These are phyloP conservation scores for Suncus etruscus DNA, from an alignment of 2,113 vertebrate genomes.

Conservation along the genomic window DNA sequence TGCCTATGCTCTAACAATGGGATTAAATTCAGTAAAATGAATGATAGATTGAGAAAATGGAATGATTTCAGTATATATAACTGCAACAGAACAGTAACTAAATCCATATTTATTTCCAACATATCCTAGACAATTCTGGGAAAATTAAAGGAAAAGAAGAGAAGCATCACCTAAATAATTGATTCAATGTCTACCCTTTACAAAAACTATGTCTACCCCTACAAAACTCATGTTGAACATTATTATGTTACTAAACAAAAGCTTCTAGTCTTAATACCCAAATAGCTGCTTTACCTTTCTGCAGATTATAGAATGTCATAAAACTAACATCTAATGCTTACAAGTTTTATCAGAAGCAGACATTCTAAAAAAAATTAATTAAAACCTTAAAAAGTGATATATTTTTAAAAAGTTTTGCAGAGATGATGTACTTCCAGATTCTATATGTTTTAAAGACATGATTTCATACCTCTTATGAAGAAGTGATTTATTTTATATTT, in stretches of 20 bases:
- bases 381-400: too few species aligned
- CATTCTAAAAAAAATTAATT: too few species aligned
- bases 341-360: constrained; percentile 31
- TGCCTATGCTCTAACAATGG: constrained; percentile 37
- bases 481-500: constrained; percentile 21
- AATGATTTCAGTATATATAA: constrained; percentile 11
- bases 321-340: constrained; percentile 2
- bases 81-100: constrained; percentile 27
- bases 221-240: neutral
- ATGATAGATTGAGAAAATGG: constrained; percentile 54
- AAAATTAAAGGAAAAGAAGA: constrained; percentile 2
- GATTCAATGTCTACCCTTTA: neutral
- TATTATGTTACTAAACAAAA: neutral
- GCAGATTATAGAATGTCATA: constrained; percentile 16
- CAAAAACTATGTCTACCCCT: too few species aligned
- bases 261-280: constrained; percentile 14
- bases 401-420: neutral
- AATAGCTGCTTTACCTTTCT: constrained; percentile 43
- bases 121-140: constrained; percentile 3
- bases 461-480: too few species aligned
- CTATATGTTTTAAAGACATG: too few species aligned
- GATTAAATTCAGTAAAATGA: constrained; percentile 47
- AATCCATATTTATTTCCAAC: constrained; percentile 40
- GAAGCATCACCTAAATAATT: neutral
- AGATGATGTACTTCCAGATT: neutral